Percentiles rank a stretch among this genome's conserved stretches.
These are phyloP conservation scores for Palythoa caribaeorum DNA, from an alignment of 92 coral and sea anemone species.

Conservation along the genomic window DNA sequence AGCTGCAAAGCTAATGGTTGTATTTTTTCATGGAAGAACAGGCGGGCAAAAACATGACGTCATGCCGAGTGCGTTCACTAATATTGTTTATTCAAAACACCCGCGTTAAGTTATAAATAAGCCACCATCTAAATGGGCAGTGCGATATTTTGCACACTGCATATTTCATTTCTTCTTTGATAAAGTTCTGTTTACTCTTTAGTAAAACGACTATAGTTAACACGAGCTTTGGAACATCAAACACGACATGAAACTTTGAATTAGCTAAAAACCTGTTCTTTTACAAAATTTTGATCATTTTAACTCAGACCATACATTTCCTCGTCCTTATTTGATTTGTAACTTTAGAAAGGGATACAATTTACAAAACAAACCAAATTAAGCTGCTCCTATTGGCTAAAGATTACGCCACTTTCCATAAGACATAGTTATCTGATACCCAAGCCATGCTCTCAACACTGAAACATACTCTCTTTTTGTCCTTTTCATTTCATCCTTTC, in stretches of 20 bases:
- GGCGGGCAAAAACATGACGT: constrained; percentile 52
- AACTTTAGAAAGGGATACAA: background rate
- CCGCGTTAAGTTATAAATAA: constrained; percentile 26
- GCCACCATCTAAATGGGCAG: constrained; percentile 4
- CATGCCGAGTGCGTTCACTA: constrained; percentile 17
- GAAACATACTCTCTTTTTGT: constrained; percentile 22
- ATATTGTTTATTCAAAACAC: constrained; percentile 40
- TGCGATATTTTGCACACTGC: background rate
- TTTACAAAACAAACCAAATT: background rate
- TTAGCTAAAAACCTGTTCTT: background rate
- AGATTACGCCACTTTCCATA: constrained; percentile 20
- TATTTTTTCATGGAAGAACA: constrained; percentile 30
- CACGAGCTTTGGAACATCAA: background rate
- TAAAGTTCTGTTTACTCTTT: background rate
- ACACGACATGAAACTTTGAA: background rate
- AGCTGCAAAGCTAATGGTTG: constrained; percentile 26
- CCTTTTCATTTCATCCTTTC: background rate
- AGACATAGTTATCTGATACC: constrained; percentile 42
- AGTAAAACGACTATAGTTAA: background rate
- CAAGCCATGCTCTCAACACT: constrained; percentile 23
- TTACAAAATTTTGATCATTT: background rate
- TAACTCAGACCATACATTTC: background rate
- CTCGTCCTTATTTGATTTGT: background rate
- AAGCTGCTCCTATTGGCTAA: constrained; percentile 22
- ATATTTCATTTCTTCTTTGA: constrained; percentile 2